These are phyloP conservation scores for Spisula solida DNA, from an alignment of 2,888 invertebrate species.

Conservation along the genomic window DNA sequence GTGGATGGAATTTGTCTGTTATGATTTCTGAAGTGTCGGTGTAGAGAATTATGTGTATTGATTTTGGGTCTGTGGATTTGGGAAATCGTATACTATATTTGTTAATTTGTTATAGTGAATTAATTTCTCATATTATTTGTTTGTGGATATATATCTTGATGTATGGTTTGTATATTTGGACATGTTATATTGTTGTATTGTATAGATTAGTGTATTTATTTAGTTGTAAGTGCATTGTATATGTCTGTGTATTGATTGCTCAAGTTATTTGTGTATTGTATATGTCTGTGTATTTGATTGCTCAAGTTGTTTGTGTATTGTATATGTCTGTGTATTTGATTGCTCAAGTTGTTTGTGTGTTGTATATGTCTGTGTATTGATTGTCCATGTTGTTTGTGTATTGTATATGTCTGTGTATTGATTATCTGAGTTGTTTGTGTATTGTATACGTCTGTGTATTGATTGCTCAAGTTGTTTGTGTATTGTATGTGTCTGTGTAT, in stretches of 20 bases:
- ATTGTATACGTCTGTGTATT: not conserved
- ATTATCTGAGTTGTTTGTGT: not conserved
- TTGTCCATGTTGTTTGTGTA: not conserved
- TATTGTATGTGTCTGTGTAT: not conserved
- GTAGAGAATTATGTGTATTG: not conserved
- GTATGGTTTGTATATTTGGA: no score
- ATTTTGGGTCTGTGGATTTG: no score
- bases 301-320: not conserved
- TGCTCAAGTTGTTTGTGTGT: not conserved
- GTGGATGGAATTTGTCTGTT: not conserved
- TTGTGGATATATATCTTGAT: not conserved
- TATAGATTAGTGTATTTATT: not conserved
- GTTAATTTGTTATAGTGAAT: no score
- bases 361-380: not conserved
- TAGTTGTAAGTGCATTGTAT: not conserved
- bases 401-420: not conserved
- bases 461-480: not conserved
- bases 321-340: not conserved
- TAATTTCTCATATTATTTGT: not conserved
- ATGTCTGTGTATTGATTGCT: not conserved
- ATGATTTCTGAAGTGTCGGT: not conserved
- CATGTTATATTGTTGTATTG: not conserved
- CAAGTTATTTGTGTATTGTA: not conserved
- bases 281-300: not conserved
- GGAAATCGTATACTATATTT: no score